These are phyloP conservation scores for Homarus americanus DNA, from an alignment of 1,140 invertebrate species.

Conservation along the genomic window DNA sequence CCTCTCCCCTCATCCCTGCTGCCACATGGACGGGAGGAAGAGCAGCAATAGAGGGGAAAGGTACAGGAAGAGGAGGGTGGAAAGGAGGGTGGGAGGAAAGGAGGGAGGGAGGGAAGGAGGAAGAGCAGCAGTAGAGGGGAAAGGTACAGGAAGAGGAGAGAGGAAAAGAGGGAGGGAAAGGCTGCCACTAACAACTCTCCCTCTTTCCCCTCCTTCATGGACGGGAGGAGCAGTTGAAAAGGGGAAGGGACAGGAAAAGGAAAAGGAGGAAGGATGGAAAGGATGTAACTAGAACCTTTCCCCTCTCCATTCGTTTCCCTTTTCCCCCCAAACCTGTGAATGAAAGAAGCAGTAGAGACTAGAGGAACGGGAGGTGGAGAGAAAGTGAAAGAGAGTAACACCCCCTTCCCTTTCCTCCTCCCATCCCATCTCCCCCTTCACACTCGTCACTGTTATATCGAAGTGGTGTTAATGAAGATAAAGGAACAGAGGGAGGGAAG, in stretches of 20 bases:
- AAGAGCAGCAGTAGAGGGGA: background rate
- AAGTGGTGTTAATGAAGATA: no score
- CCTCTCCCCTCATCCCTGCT: conserved; percentile 3
- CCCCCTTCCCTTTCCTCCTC: background rate
- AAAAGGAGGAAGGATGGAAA: background rate
- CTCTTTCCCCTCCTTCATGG: background rate
- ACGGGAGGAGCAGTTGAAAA: background rate
- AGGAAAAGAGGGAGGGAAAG: background rate
- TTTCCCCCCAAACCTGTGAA: no score
- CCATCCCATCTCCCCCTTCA: no score
- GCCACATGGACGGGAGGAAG: background rate
- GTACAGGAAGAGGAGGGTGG: background rate
- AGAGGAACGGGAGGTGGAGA: background rate
- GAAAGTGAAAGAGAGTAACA: background rate
- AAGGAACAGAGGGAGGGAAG: background rate
- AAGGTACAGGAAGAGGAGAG: background rate
- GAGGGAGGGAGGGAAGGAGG: background rate
- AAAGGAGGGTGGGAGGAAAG: background rate
- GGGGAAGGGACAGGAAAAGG: background rate
- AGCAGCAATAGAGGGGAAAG: no score
- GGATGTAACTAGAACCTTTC: no score
- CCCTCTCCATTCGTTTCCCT: no score
- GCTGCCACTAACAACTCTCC: background rate
- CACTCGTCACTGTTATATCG: no score
- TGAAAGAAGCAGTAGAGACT: no score